Base-by-base conservation (phyloP, 2,888 invertebrate species). In the Argyra leucocephala region DNA sequence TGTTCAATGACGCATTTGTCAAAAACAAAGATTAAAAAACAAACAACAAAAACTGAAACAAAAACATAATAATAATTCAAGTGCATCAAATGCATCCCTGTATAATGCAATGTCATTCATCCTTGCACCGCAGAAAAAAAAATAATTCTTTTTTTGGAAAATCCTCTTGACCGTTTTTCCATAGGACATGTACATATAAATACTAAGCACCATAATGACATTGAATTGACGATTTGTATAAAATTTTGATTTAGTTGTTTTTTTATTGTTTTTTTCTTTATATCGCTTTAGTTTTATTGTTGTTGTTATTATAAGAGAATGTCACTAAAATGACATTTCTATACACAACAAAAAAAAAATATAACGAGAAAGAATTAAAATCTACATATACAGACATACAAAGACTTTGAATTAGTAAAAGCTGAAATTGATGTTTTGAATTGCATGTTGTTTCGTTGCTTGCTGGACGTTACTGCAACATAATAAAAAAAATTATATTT, bases 301-400 rank as follows among this genome's bases (percentile, higher is more conserved):
- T 48, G 31, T 48, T 48, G 9, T 48, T 18, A 18, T 15, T 15
- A 18, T 2, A 48, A 18, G 2, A 48, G 15, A 48, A 48, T 18
- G 48, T 48, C 48, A 48, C 48, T 48, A 48, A 48, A 48, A 48
- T 48, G 48, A 48, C 12, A 48, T 48, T 48, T 48, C 18, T 48
- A 48, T 15, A 48, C 7, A 31, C 7, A 31, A 12, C 31, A 7
- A 31, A 7, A 31, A 12, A 31, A 31, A 9, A 48, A 18, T 48
- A 18, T 2, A 48, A 18, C 7, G 7, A 48, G 18, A 48, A 18
- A 48, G 2, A 48, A 48, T 18, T 37, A 12, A 48, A 48, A 6
- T 18, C 9, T 48, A n/a, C 15, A 48, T 48, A 48, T 48, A 48
- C 15, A 48, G 18, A 15, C n/a, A n/a, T n/a, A 5, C 10, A 31